Percentiles rank a stretch among this genome's conserved stretches.
These are phyloP conservation scores for Euclidia mi DNA, from an alignment of 2,888 invertebrate genomes.

Conservation along the genomic window DNA sequence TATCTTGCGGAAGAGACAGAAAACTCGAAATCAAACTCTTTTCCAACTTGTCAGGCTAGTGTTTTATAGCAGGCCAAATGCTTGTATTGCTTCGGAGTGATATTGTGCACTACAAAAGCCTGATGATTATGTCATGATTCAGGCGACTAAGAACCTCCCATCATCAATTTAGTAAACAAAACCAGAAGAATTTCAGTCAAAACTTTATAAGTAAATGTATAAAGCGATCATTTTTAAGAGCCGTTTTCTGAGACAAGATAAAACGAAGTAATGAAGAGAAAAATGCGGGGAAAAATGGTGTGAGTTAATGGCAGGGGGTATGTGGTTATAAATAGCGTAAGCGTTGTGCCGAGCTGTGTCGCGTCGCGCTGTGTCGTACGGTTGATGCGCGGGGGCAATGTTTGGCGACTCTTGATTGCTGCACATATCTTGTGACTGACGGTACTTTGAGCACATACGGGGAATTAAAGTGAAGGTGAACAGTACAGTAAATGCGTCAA, in stretches of 20 bases:
- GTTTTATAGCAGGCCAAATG: too few relatives aligned
- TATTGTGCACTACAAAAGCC: too few relatives aligned
- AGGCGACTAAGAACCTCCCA: too few relatives aligned
- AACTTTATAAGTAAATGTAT: slow-evolving; percentile 42
- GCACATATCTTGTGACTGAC: slow-evolving; percentile 63
- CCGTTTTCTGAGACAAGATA: slow-evolving; percentile 54
- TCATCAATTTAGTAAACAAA: too few relatives aligned
- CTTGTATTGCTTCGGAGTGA: too few relatives aligned
- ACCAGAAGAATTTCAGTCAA: background rate
- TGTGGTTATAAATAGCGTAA: slow-evolving; percentile 64
- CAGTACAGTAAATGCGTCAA: background rate
- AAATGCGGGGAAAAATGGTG: slow-evolving; percentile 71
- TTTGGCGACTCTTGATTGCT: slow-evolving; percentile 66
- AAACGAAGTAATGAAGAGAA: slow-evolving; percentile 71
- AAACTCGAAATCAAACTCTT: too few relatives aligned
- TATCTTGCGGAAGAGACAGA: too few relatives aligned
- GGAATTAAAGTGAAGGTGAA: background rate
- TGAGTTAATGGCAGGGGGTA: slow-evolving; percentile 65
- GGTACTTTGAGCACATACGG: slow-evolving; percentile 41
- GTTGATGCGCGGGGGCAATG: slow-evolving; percentile 41
- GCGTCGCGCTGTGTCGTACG: slow-evolving; percentile 21
- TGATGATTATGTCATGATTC: too few relatives aligned
- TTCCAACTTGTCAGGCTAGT: too few relatives aligned
- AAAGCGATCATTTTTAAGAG: slow-evolving; percentile 49
- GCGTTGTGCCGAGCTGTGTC: slow-evolving; percentile 28